Evolutionary conservation across 2,888 invertebrate species (phyloP), one percentile per base, ranked within the genome.

Genomic region (Phragmatobia fuliginosa): DNA sequence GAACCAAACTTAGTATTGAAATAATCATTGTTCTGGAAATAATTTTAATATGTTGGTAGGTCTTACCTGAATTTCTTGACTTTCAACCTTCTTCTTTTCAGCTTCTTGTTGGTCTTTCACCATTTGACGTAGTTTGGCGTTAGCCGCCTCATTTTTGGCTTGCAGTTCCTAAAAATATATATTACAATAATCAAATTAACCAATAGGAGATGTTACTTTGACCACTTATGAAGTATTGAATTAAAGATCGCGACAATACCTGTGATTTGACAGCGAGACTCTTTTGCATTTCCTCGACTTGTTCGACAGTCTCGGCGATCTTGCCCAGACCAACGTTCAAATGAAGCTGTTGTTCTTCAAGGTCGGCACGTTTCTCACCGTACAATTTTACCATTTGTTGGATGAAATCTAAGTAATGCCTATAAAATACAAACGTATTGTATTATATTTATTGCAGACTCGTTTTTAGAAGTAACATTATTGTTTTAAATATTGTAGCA

Each of bases 231-330:
- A 38, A 38, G 61, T 2, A 52, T 3, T 25, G 25, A 7, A 25
- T 14, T 52, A 8, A 21, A 11, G 49, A 36, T 52, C 3, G 16
- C 14, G 61, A 56, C 56, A 52, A 7, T 67, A 97, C 97, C 95
- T 97, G 97, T 70, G 99, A 98, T 94, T 99, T 99, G 63, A 99
- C 98, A 62, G 99, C 99, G 72, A 99, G 96, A 72, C 99, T 99
- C 93, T 99, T 99, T 91, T 99, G 99, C 97, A 99, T 98, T 90
- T 99, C 99, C 90, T 99, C 99, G 21, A 99, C 99, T 91, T 99
- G 99, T 86, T 99, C 99, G 21, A 99, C 99, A 11, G 99, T 99
- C 94, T 99, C 99, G 0, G 99, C 98, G 82, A 99, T 99, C 95
- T 99, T 99, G 87, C 98, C 98, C 71, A 99, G 96, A 90, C 99